Conservation (phyloP, 2,113 vertebrate genomes). For the Centropus unirufus region DNA sequence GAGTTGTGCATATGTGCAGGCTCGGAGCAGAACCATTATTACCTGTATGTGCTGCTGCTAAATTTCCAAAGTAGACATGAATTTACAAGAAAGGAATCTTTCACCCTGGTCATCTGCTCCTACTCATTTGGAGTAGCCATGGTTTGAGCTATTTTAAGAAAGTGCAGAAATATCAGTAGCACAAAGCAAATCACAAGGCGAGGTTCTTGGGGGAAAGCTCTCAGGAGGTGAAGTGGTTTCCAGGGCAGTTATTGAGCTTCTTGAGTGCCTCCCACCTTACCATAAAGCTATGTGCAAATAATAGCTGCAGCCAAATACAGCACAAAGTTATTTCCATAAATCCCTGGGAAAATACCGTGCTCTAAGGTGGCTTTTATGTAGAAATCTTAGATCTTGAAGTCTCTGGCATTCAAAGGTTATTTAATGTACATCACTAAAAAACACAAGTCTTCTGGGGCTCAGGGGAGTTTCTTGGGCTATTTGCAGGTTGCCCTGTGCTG, state of each 20-base stretch:
- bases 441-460: background rate
- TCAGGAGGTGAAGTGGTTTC: background rate
- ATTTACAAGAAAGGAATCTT: background rate
- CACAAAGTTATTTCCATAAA: background rate
- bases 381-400: background rate
- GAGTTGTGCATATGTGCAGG: background rate
- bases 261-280: background rate
- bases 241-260: background rate
- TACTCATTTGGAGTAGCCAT: fast-evolving
- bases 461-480: background rate
- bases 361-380: background rate
- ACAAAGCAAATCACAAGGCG: background rate
- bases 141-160: background rate
- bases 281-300: background rate
- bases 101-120: background rate
- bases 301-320: background rate
- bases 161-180: background rate
- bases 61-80: background rate
- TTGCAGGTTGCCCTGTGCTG: background rate
- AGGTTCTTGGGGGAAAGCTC: background rate
- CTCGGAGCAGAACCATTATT: background rate
- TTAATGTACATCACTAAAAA: background rate
- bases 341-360: background rate
- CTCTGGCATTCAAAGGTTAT: background rate
- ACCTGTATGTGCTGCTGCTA: background rate